Evolutionary conservation across 2,113 vertebrate species (phyloP), one percentile per base, ranked within the genome.

Genomic region (Gallinago jamesoni): DNA sequence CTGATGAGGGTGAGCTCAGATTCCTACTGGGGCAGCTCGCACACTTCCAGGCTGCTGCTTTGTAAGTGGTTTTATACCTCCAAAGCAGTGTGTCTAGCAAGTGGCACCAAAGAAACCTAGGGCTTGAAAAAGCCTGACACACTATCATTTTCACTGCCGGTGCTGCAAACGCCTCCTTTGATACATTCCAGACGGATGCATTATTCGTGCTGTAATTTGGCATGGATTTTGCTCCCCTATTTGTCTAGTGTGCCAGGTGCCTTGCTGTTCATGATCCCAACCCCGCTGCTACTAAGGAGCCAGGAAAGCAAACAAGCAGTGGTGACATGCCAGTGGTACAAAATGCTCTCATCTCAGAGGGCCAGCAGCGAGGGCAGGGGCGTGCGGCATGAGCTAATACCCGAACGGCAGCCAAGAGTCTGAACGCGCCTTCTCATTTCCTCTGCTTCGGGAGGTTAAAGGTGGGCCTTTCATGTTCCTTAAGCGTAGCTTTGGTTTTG

Each of bases 381-480:
- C 1, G 24, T 79, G 31, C 13, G 28, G 74, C 68, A 68, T 92
- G 90, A 97, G 76, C 93, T 95, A 95, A 94, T 82, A 66, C 8
- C 67, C 70, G 0, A 96, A 80, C 1, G 1, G 47, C 93, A 94
- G 92, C 95, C 95, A 94, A 95, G 81, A 89, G 52, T 24, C 45
- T 93, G 87, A 91, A 76, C 27, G 85, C 4, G 31, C 68, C 50
- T 60, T 76, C 93, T 97, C 89, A 90, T 96, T 98, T 97, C 87
- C 91, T 95, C 81, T 88, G n/a, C 79, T 96, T 79, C 1, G 0
- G 28, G 70, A 90, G 91, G 88, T 91, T 94, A 93, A 95, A 95
- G 96, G 91, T 88, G 80, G 87, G 57, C 74, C 76, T 96, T 95
- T 96, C 69, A 82, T 82, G 60, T 95, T 89, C 37, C 64, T 93